Conservation (phyloP, 2,797 vertebrate genomes). For the Lithobates pipiens region DNA sequence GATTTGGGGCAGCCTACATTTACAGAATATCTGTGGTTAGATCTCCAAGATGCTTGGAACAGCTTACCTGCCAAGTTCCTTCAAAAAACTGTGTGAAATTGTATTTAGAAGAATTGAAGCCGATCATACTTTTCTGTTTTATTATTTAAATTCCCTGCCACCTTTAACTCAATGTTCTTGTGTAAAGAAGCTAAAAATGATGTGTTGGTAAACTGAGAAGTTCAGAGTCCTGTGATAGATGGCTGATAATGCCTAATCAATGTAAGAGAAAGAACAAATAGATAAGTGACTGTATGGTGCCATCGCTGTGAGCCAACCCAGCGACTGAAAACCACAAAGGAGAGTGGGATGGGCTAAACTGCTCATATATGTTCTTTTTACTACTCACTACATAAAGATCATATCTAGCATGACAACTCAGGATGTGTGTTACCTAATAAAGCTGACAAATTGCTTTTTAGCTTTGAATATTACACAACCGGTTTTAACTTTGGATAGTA, state of each 20-base stretch:
- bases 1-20: no score
- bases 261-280: constrained; percentile 6
- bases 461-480: not conserved
- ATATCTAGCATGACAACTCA: not conserved
- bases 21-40: no score
- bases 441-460: not conserved
- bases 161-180: not conserved
- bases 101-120: no score
- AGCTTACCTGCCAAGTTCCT: no score
- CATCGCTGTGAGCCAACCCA: not conserved
- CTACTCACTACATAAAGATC: constrained; percentile 63
- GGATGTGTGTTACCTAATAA: not conserved
- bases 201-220: not conserved
- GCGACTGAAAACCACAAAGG: not conserved
- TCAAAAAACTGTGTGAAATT: no score
- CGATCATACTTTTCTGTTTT: not conserved
- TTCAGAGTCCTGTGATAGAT: constrained; percentile 8
- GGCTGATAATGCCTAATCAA: constrained; percentile 20
- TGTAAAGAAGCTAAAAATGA: not conserved
- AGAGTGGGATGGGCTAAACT: constrained; percentile 2
- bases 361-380: constrained; percentile 10
- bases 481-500: no score
- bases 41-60: no score
- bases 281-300: not conserved
- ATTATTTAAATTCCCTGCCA: not conserved